These are phyloP conservation scores for Antheraea assamensis DNA, from an alignment of 2,888 invertebrate genomes.

Conservation along the genomic window DNA sequence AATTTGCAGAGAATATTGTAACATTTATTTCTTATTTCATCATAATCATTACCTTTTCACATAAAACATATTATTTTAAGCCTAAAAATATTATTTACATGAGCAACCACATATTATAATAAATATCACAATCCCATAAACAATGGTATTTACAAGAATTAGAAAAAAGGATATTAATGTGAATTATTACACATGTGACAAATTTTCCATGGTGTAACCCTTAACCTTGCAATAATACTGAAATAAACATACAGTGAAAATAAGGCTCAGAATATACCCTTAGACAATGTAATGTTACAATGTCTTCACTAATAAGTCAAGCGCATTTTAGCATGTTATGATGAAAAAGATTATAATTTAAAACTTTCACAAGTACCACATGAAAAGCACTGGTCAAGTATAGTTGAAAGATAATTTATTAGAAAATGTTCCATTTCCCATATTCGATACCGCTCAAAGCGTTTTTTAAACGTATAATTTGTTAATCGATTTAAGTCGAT, in stretches of 20 bases:
- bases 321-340: neutral
- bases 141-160: conserved; percentile 1
- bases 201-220: conserved; percentile 33
- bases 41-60: neutral
- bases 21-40: neutral
- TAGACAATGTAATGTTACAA: neutral
- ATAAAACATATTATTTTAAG: neutral
- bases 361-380: neutral
- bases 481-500: neutral
- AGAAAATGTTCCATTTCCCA: neutral
- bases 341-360: neutral
- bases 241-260: neutral
- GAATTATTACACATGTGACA: conserved; percentile 27
- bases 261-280: neutral
- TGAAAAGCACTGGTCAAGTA: neutral
- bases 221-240: conserved; percentile 8
- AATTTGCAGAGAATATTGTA: too few species aligned
- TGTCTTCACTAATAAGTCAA: neutral
- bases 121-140: neutral
- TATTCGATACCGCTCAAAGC: neutral
- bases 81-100: neutral
- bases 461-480: neutral
- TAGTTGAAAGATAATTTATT: neutral
- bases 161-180: neutral
- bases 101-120: neutral